phyloP scores from a whole-genome alignment of 2,888 invertebrate genomes.

The Drosophila melanosoma region DNA sequence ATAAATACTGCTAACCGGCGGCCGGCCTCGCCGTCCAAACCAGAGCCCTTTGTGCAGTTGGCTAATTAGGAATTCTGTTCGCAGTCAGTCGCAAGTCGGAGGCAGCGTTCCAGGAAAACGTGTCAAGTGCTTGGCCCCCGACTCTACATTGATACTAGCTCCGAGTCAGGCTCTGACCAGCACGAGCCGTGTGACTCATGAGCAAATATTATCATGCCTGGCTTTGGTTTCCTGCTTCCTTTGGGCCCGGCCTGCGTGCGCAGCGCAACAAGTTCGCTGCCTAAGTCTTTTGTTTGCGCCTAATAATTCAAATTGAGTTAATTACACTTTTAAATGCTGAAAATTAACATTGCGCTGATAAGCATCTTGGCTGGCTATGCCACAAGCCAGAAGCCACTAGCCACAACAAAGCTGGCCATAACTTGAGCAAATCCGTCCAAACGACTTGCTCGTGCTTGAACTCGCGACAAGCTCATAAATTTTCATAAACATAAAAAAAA shows the following conservation, averaged over 20 bases:
- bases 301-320: constrained; percentile 76
- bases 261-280: constrained; percentile 66
- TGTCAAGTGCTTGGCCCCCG: constrained; percentile 60
- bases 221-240: constrained; percentile 74
- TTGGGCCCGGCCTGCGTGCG: constrained; percentile 37
- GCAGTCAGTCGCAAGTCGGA: constrained; percentile 44
- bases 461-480: constrained; percentile 76
- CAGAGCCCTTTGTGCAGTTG: constrained; percentile 36
- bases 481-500: constrained; percentile 67
- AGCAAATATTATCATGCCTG: constrained; percentile 70
- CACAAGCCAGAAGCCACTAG: constrained; percentile 66
- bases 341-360: constrained; percentile 76
- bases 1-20: constrained; percentile 60
- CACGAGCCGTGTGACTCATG: constrained; percentile 73
- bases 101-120: constrained; percentile 72
- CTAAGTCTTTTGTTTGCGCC: constrained; percentile 77
- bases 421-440: constrained; percentile 54
- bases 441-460: constrained; percentile 30
- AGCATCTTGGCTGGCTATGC: constrained; percentile 63
- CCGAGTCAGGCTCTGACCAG: constrained; percentile 16
- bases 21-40: constrained; percentile 3
- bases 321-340: constrained; percentile 78
- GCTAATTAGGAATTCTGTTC: constrained; percentile 73
- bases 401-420: constrained; percentile 56
- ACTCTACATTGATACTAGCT: constrained; percentile 16